Evolutionary conservation across 2,888 invertebrate genomes (phyloP).

Genomic region (Trichogramma dendrolimi): DNA sequence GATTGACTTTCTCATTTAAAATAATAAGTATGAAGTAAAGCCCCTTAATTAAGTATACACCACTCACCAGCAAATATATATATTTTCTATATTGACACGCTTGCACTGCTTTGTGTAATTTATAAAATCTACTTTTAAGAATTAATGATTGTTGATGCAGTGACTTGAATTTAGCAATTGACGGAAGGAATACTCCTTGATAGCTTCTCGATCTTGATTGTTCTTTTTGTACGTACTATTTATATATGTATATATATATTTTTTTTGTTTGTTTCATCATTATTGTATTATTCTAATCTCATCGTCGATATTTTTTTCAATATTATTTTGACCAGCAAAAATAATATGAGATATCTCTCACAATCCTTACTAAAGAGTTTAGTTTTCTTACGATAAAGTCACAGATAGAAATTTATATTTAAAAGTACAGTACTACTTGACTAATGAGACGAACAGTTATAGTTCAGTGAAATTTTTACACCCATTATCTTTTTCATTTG

Average conservation of each 20-base stretch:
- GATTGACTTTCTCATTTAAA: conserved; percentile 21
- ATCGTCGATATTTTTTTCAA: not conserved
- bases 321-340: not conserved
- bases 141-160: conserved; percentile 45
- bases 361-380: no score
- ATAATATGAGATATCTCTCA: no score
- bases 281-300: not conserved
- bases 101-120: conserved; percentile 19
- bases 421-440: no score
- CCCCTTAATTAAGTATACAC: conserved; percentile 20
- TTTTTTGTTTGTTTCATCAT: not conserved
- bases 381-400: no score
- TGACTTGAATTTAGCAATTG: conserved; percentile 41
- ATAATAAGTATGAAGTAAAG: not conserved
- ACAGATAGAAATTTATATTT: no score
- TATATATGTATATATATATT: not conserved
- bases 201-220: not conserved
- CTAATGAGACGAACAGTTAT: no score
- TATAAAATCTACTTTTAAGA: conserved; percentile 46
- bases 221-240: not conserved
- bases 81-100: conserved; percentile 18
- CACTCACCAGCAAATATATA: not conserved
- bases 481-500: conserved; percentile 2
- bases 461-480: not conserved
- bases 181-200: conserved; percentile 30